A percentile compares a stretch with the other conserved stretches of the same genome.
Evolutionary conservation across 2,888 invertebrate species (phyloP).

Genomic region (Nomada fucata): DNA sequence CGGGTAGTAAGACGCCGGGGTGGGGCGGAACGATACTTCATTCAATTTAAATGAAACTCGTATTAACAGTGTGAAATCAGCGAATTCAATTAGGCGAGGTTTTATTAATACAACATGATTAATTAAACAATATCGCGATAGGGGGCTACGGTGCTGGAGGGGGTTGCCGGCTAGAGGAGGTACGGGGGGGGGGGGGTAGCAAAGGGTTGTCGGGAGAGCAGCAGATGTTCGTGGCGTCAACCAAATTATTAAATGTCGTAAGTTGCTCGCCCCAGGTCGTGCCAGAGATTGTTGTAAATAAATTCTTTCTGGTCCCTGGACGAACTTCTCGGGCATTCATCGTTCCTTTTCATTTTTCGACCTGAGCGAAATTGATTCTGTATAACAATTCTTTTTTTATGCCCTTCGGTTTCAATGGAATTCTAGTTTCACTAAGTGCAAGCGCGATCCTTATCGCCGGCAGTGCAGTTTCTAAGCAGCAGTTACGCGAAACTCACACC

Average conservation of each 20-base stretch:
- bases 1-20: slow-evolving; percentile 35
- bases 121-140: slow-evolving; percentile 78
- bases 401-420: background rate
- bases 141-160: slow-evolving; percentile 23
- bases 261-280: slow-evolving; percentile 68
- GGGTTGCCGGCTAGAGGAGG: slow-evolving; percentile 58
- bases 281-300: slow-evolving; percentile 50
- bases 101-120: slow-evolving; percentile 83
- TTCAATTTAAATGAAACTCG: slow-evolving; percentile 82
- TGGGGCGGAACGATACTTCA: slow-evolving; percentile 71
- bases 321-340: slow-evolving; percentile 15
- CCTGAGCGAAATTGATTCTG: background rate
- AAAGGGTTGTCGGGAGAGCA: slow-evolving; percentile 76
- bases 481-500: background rate
- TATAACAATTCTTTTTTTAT: background rate
- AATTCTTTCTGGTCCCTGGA: slow-evolving; percentile 44
- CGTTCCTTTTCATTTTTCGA: background rate
- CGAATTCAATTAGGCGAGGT: slow-evolving; percentile 80
- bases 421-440: background rate
- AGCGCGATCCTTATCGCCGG: background rate
- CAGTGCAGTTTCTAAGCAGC: background rate
- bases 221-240: slow-evolving; percentile 83
- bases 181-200: slow-evolving; percentile 59
- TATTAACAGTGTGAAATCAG: slow-evolving; percentile 81
- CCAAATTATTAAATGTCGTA: slow-evolving; percentile 82